Conservation (phyloP, 2,797 vertebrate species). For the Spinibarbus caldwelli region DNA sequence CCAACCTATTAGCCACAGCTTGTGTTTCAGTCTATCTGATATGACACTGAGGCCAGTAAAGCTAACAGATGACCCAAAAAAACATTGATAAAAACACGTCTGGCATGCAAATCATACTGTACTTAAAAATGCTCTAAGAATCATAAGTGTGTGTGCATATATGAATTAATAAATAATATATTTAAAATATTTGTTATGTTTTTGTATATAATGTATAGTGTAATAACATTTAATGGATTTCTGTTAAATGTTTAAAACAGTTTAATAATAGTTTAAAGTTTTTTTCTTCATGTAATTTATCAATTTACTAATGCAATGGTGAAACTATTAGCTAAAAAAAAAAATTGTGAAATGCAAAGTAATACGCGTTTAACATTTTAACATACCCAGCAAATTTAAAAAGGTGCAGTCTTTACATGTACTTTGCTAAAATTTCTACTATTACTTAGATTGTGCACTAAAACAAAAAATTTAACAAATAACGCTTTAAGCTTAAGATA, state of each 20-base stretch:
- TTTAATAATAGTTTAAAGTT: no score
- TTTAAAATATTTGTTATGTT: no score
- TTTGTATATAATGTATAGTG: neutral
- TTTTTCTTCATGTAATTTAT: neutral
- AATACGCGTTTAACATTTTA: neutral
- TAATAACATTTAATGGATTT: neutral
- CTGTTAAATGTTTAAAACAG: neutral
- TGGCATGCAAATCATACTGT: neutral
- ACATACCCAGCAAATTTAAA: neutral
- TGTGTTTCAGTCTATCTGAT: constrained; percentile 30
- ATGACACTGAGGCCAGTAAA: constrained; percentile 15
- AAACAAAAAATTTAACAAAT: neutral
- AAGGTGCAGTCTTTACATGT: neutral
- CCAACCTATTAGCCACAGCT: constrained; percentile 30
- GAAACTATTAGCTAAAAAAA: neutral
- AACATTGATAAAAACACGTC: constrained; percentile 27
- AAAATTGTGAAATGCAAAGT: neutral
- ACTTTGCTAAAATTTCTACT: neutral
- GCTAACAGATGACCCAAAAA: constrained; percentile 47
- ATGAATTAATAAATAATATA: no score
- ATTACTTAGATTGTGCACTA: neutral
- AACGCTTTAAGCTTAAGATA: neutral
- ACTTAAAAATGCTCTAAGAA: neutral
- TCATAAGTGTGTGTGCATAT: neutral
- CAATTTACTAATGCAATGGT: neutral